A percentile compares a stretch with the other conserved stretches of the same genome.
Conservation (phyloP, 1,140 invertebrate species). For the Campoletis sonorensis region DNA sequence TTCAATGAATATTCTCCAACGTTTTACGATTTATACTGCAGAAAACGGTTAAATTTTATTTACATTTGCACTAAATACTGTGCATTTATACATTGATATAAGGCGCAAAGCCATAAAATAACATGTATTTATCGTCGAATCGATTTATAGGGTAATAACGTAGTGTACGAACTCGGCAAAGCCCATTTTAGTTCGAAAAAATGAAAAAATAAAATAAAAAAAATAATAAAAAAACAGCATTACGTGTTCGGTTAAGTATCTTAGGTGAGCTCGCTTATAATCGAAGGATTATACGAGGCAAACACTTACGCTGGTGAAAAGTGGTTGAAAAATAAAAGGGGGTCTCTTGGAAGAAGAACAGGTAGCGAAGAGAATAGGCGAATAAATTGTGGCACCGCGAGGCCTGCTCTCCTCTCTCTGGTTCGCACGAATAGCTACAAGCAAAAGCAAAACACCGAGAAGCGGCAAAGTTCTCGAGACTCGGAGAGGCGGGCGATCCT, state of each 20-base stretch:
- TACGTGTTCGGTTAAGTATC: constrained; percentile 39
- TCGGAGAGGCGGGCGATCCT: constrained; percentile 8
- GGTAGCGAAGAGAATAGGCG: constrained; percentile 41
- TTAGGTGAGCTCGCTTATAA: constrained; percentile 3
- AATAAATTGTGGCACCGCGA: constrained; percentile 41
- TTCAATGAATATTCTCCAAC: too few species aligned
- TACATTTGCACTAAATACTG: too few species aligned
- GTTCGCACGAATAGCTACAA: constrained; percentile 37
- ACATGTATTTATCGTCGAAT: not conserved
- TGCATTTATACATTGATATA: not conserved
- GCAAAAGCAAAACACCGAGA: constrained; percentile 13
- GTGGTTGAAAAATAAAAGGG: not conserved
- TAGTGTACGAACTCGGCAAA: constrained; percentile 30
- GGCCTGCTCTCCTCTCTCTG: not conserved
- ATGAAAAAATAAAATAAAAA: too few species aligned
- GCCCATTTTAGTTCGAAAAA: not conserved
- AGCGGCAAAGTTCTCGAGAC: not conserved
- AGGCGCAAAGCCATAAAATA: not conserved
- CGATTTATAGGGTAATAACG: constrained; percentile 42
- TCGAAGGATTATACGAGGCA: constrained; percentile 25
- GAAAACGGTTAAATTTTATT: too few species aligned
- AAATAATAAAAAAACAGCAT: too few species aligned
- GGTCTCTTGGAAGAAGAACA: constrained; percentile 15
- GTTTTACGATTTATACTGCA: too few species aligned
- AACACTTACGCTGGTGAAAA: constrained; percentile 31